Evolutionary conservation across 2,113 vertebrate species (phyloP).

Genomic region (Scomber colias): DNA sequence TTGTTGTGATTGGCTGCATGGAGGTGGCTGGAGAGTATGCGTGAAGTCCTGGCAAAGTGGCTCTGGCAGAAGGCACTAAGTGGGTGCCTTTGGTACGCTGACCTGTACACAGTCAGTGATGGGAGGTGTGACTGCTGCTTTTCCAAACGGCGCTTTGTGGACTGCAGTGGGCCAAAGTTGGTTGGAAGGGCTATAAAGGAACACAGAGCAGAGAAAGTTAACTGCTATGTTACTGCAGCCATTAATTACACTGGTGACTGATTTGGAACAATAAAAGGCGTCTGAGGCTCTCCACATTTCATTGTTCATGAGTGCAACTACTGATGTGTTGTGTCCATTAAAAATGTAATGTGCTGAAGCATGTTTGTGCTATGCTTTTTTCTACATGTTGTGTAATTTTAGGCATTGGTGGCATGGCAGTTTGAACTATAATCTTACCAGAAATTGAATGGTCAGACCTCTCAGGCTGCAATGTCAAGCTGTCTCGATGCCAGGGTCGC

Average conservation of each 20-base stretch:
- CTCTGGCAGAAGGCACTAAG: constrained; percentile 63
- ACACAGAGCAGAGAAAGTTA: constrained; percentile 43
- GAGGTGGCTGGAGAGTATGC: constrained; percentile 68
- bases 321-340: constrained; percentile 23
- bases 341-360: constrained; percentile 31
- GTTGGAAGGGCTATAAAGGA: constrained; percentile 83
- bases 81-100: constrained; percentile 70
- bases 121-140: constrained; percentile 30
- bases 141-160: constrained; percentile 68
- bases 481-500: constrained; percentile 72
- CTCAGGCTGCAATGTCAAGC: constrained; percentile 82
- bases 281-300: constrained; percentile 43
- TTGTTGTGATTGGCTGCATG: constrained; percentile 63
- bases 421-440: constrained; percentile 48
- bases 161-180: constrained; percentile 79
- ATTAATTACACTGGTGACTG: constrained; percentile 74
- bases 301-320: constrained; percentile 54
- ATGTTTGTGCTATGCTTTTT: constrained; percentile 17
- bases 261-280: constrained; percentile 65
- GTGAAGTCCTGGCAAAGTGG: constrained; percentile 56
- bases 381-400: constrained; percentile 17
- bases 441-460: constrained; percentile 79
- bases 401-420: neutral
- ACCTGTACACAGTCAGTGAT: constrained; percentile 68
- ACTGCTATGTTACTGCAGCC: constrained; percentile 55